phyloP scores from a whole-genome alignment of 2,888 invertebrate genomes.

The Dascillus cervinus region DNA sequence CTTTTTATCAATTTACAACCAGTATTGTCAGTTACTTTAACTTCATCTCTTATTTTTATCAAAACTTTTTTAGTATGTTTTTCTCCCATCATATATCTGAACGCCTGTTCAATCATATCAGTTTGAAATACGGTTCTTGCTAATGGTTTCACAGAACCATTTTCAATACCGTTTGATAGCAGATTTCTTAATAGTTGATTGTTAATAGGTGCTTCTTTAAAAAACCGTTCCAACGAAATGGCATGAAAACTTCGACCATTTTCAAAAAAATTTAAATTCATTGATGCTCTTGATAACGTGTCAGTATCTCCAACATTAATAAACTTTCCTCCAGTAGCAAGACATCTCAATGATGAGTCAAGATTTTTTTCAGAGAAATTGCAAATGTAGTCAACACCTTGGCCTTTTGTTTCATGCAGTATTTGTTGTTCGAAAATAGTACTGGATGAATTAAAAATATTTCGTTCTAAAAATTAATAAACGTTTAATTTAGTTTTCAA shows the following conservation, averaged over 20 bases:
- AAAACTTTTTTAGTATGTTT: slow-evolving; percentile 75
- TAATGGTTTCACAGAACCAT: slow-evolving; percentile 63
- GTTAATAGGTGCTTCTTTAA: slow-evolving; percentile 42
- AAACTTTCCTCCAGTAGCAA: slow-evolving; percentile 58
- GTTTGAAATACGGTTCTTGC: slow-evolving; percentile 54
- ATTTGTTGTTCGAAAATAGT: slow-evolving; percentile 83
- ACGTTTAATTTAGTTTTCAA: background rate
- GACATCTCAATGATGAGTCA: slow-evolving; percentile 57
- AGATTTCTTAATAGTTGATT: slow-evolving; percentile 46
- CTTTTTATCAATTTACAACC: too few species aligned
- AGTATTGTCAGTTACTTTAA: slow-evolving; percentile 35
- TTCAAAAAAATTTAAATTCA: slow-evolving; percentile 59
- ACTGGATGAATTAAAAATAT: slow-evolving; percentile 84
- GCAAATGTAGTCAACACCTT: slow-evolving; percentile 85
- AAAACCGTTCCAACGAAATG: slow-evolving; percentile 62
- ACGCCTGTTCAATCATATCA: slow-evolving; percentile 64
- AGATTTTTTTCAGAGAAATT: slow-evolving; percentile 92
- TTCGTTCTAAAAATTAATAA: too few species aligned
- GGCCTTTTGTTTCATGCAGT: slow-evolving; percentile 68
- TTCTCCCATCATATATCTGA: slow-evolving; percentile 56
- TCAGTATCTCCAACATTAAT: slow-evolving; percentile 85
- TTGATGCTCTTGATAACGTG: too few species aligned
- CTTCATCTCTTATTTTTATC: slow-evolving; percentile 36
- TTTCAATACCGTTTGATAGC: slow-evolving; percentile 46
- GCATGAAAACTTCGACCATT: slow-evolving; percentile 71